Evolutionary conservation across 2,888 invertebrate species (phyloP), one percentile per base, ranked within the genome.

Genomic region (Alloscopus bannaensis): DNA sequence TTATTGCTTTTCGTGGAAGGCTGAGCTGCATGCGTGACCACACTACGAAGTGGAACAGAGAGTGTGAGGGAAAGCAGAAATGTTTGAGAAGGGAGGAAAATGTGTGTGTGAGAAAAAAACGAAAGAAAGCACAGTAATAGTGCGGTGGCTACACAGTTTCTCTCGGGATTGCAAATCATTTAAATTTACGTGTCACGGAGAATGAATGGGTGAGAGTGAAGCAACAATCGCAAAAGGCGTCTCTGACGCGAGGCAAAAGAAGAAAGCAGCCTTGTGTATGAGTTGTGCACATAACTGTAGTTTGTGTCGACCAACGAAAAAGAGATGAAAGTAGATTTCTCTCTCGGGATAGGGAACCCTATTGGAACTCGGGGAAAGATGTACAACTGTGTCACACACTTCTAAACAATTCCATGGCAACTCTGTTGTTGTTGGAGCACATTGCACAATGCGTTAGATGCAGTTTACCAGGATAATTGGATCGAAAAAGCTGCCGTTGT

Each of bases 81-180:
- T 47, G 50, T n/a, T n/a, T 13, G 24, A 55, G 29, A 11, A 2
- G 55, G 22, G 20, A 45, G 8, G 1, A 20, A 50, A 4, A 31
- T n/a, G n/a, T n/a, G n/a, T n/a, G n/a, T n/a, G 13, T 18, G 2
- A 45, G 1, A 28, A 16, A 13, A 45, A 29, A 45, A 29, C 6
- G 31, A 64, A 52, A 60, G 57, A 31, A 45, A 57, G 11, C 31
- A 16, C 29, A 36, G 36, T 6, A 31, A 42, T 13, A 59, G 6
- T 16, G 18, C 29, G n/a, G 29, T 8, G 28, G 28, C 20, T 55
- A 16, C 13, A 18, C n/a, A 22, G 22, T 26, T 26, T 62, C 73
- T 65, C 65, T 45, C 22, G 73, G 73, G 73, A 73, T 22, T 18
- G 55, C 55, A 73, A 73, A 73, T 73, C 73, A 73, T 73, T 73